These are phyloP conservation scores for Agrochola macilenta DNA, from an alignment of 2,888 invertebrate genomes.

Conservation along the genomic window DNA sequence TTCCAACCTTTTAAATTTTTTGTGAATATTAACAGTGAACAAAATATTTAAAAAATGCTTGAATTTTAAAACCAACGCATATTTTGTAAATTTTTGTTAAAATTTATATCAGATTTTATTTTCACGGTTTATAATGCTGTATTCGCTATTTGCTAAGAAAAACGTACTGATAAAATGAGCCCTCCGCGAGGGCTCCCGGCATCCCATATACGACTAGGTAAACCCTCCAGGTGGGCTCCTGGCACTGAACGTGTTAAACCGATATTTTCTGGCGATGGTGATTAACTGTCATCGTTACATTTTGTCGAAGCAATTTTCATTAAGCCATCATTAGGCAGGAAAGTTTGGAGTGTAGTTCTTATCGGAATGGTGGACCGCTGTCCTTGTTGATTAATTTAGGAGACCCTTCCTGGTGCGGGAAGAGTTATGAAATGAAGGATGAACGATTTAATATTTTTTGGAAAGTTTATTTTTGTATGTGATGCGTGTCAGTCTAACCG, in stretches of 20 bases:
- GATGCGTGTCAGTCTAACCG: background rate
- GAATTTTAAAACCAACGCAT: too few relatives aligned
- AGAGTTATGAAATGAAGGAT: slow-evolving; percentile 31
- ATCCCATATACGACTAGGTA: too few relatives aligned
- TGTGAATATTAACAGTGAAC: too few relatives aligned
- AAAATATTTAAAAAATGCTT: too few relatives aligned
- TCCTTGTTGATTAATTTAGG: slow-evolving; percentile 84
- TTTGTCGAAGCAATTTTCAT: slow-evolving; percentile 80
- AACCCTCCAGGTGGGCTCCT: too few relatives aligned
- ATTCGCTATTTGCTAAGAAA: too few relatives aligned
- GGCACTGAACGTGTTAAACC: slow-evolving; percentile 12
- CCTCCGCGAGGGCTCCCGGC: too few relatives aligned
- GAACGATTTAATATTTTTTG: slow-evolving; percentile 3
- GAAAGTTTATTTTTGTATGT: background rate
- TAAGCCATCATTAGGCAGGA: slow-evolving; percentile 81
- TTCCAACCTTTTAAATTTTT: too few relatives aligned
- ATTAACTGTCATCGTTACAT: slow-evolving; percentile 64
- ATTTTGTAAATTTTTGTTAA: too few relatives aligned
- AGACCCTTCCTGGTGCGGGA: slow-evolving; percentile 49
- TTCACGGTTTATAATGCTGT: too few relatives aligned
- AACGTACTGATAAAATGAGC: too few relatives aligned
- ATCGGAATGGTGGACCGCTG: slow-evolving; percentile 76
- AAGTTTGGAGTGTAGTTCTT: slow-evolving; percentile 79
- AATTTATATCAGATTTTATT: too few relatives aligned
- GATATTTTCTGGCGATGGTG: slow-evolving; percentile 57